Percentiles rank a stretch among this genome's conserved stretches.
These are phyloP conservation scores for Danio rerio DNA, from an alignment of 2,113 vertebrate species.

Conservation along the genomic window GRCz12tu NC_133188.1:43228501-43229000, in stretches of 20 bases:
- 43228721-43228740: conserved; percentile 7
- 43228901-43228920: conserved; percentile 39
- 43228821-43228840: conserved; percentile 67
- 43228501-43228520: too few species aligned
- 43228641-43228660: conserved; percentile 7
- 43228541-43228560: not conserved
- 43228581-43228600: not conserved
- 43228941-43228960: conserved; percentile 24
- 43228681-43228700: not conserved
- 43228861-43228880: conserved; percentile 72
- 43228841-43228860: conserved; percentile 74
- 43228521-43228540: too few species aligned
- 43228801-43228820: conserved; percentile 71
- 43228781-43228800: conserved; percentile 65
- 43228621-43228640: not conserved
- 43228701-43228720: conserved; percentile 16
- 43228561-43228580: not conserved
- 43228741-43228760: not conserved
- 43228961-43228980: not conserved
- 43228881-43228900: conserved; percentile 67
- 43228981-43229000: not conserved
- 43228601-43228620: not conserved
- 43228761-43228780: conserved; percentile 65
- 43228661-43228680: not conserved
- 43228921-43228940: conserved; percentile 31